Evolutionary conservation across 2,113 vertebrate species (phyloP).

Genomic region (Gadus macrocephalus): DNA sequence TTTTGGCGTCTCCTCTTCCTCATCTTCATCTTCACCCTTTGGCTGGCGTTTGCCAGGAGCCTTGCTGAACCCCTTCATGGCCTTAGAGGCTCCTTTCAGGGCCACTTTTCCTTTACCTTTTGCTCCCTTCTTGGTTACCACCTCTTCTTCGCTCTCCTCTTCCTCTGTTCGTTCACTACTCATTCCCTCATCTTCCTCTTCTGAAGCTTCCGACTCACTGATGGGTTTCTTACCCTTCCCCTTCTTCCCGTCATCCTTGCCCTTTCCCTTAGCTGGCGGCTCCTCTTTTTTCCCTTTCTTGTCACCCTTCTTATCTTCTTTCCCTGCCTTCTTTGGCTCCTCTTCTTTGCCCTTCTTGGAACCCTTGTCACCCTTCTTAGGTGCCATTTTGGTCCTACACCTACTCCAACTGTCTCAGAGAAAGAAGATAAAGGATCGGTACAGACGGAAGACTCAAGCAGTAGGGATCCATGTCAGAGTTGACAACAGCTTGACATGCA

Average conservation of each 20-base stretch:
- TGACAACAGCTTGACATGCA: slow-evolving; percentile 13
- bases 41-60: slow-evolving; percentile 56
- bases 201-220: slow-evolving; percentile 77
- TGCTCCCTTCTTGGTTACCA: slow-evolving; percentile 51
- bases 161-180: slow-evolving; percentile 53
- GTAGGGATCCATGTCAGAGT: slow-evolving; percentile 16
- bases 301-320: slow-evolving; percentile 40
- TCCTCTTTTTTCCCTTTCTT: slow-evolving; percentile 51
- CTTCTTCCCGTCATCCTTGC: slow-evolving; percentile 61
- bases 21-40: slow-evolving; percentile 32
- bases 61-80: slow-evolving; percentile 75
- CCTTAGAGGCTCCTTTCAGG: slow-evolving; percentile 73
- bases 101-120: slow-evolving; percentile 70
- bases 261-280: slow-evolving; percentile 16
- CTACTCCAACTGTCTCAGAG: slow-evolving; percentile 59
- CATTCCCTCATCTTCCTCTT: slow-evolving; percentile 60
- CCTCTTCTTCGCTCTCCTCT: slow-evolving; percentile 68
- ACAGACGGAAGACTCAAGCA: slow-evolving; percentile 16
- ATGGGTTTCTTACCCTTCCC: slow-evolving; percentile 78
- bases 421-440: slow-evolving; percentile 3
- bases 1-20: slow-evolving; percentile 34
- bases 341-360: slow-evolving; percentile 68
- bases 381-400: slow-evolving; percentile 65
- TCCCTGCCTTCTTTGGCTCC: slow-evolving; percentile 60
- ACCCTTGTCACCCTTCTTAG: slow-evolving; percentile 77